These are phyloP conservation scores for Bradypodion ventrale DNA, from an alignment of 2,797 vertebrate species.

Conservation along the genomic window DNA sequence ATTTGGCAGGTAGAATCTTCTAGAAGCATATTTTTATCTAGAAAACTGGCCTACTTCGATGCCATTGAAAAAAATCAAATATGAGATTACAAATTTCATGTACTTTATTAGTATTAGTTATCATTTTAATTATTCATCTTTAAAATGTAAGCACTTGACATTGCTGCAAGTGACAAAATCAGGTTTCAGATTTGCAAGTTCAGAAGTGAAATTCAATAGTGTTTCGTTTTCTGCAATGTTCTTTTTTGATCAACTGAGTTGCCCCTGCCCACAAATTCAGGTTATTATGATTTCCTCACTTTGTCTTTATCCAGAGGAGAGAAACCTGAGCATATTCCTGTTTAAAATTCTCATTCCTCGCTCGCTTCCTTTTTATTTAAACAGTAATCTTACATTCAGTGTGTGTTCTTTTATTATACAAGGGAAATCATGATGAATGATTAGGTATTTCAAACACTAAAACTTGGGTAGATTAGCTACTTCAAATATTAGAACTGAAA, in stretches of 20 bases:
- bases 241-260: conserved; percentile 8
- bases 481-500: conserved; percentile 61
- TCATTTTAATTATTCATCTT: neutral
- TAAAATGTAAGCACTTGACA: neutral
- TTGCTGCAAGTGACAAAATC: neutral
- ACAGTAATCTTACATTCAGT: conserved; percentile 29
- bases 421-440: conserved; percentile 52
- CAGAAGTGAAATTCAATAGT: neutral
- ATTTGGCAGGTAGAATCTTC: neutral
- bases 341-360: conserved; percentile 11
- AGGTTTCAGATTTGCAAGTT: neutral
- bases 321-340: neutral
- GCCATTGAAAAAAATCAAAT: neutral
- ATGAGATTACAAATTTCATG: neutral
- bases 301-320: conserved; percentile 10
- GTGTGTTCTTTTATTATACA: conserved; percentile 48
- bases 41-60: neutral
- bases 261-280: neutral
- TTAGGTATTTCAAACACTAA: conserved; percentile 62
- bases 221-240: neutral
- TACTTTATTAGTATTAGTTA: neutral
- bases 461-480: conserved; percentile 52
- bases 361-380: conserved; percentile 41
- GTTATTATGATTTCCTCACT: conserved; percentile 5
- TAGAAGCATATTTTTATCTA: neutral